phyloP scores from a whole-genome alignment of 2,797 vertebrate genomes.

The Anabas testudineus region DNA sequence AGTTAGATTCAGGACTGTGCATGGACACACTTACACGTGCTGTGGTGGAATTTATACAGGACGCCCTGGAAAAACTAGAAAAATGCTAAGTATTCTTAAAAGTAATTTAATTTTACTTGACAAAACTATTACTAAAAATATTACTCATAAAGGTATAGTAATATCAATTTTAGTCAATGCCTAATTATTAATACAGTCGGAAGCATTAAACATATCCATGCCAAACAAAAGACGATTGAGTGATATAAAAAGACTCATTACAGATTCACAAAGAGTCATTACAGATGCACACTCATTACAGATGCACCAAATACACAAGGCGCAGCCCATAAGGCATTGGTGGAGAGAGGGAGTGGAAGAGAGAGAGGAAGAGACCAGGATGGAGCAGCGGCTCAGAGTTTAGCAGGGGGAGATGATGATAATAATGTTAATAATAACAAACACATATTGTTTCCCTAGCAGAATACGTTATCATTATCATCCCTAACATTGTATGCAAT shows the following conservation, averaged over 20 bases:
- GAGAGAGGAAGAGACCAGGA: background rate
- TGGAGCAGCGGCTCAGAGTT: background rate
- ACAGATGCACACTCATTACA: background rate
- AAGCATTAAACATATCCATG: background rate
- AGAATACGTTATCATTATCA: no score
- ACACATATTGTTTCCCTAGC: background rate
- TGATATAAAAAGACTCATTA: background rate
- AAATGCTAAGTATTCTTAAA: background rate
- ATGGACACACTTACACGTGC: background rate
- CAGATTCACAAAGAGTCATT: background rate
- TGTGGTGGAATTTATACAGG: background rate
- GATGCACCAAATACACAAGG: background rate
- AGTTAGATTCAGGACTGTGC: background rate
- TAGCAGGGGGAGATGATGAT: background rate
- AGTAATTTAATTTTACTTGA: background rate
- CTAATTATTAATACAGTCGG: background rate
- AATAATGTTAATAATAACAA: background rate
- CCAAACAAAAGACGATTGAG: background rate
- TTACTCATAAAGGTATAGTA: background rate
- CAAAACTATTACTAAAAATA: background rate
- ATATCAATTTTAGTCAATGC: background rate
- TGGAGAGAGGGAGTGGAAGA: background rate
- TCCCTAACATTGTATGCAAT: no score
- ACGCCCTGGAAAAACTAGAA: no score
- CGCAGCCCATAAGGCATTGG: background rate